Base-by-base conservation (phyloP, 2,888 invertebrate genomes). In the Eupelmus urozonus region DNA sequence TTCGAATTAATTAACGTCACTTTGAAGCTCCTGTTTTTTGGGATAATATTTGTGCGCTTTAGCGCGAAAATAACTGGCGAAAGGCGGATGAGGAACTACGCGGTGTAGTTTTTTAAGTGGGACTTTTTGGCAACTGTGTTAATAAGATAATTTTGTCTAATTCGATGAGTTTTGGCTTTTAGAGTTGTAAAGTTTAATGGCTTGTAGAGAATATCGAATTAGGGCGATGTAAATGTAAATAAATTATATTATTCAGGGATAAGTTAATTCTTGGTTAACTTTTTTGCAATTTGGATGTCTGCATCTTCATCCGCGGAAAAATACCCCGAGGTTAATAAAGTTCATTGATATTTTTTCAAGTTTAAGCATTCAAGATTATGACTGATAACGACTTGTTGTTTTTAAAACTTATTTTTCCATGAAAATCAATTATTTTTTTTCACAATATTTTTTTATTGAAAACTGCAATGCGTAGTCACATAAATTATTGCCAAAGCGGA, bases 41-140 rank as follows among this genome's bases (percentile, higher is more conserved):
- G 16, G 20, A 73, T 55, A 73, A 73, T 63, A 73, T 73, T 73
- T 73, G 23, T 18, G 55, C 53, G 72, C 73, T 55, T 51, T 25
- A 29, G 23, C 20, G 45, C 55, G 34, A 51, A 73, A 63, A 73
- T 65, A 63, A 60, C 55, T 40, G 40, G n/a, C 13, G 11, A 11
- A 29, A 34, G 34, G 9, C 34, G 34, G 9, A 34, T 34, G 20
- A 0, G 13, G 16, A 34, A 16, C 7, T 16, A 16, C 16, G 7
- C 25, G 65, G n/a, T 34, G 34, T 34, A 34, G 9, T 34, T 34
- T n/a, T 53, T 0, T 20, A 27, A 66, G 57, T 34, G 23, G 51
- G 34, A 53, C 49, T 49, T 49, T 34, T 34, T 5, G 3, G 9
- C 9, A 34, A 34, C 34, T 34, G 34, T 9, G 9, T 34, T 34